Base-by-base conservation (phyloP, 1,140 invertebrate genomes). In the Drosophila jambulina region DNA sequence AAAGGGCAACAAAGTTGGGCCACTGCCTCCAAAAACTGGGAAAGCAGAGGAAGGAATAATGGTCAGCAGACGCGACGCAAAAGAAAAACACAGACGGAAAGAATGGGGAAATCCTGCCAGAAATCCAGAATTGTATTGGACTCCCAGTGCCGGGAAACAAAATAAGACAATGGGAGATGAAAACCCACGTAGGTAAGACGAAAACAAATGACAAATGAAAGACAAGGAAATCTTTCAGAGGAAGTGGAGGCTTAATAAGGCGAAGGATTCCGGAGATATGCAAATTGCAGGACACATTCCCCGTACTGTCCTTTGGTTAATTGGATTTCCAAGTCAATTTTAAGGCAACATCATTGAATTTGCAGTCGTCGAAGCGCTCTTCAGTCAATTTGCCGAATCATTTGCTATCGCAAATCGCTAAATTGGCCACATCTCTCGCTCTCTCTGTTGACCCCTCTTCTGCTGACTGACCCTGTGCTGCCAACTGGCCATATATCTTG, bases 401-500 rank as follows among this genome's bases (percentile, higher is more conserved):
- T 78, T 61, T 78, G 58, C 38, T 62, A 70, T 58, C 34, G 38
- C 32, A 56, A 56, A 56, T n/a, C 58, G 38, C 10, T 38, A 51
- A 78, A 70, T 78, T 78, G 75, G 72, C 48, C 72, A 59, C 38
- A 59, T 75, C 19, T 38, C 32, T 19, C 23, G 27, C 34, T 29
- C 32, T 4, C 51, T 10, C 13, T 34, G n/a, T 17, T 34, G 36
- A 40, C 46, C 56, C 62, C 23, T 40, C 32, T 19, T 10, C 32
- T 36, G 13, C 34, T 21, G 56, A 21, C 63, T 51, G 72, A 40
- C 49, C 57, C 54, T 68, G 71, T 38, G 40, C 62, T 67, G 63
- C 75, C 74, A 77, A 58, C 40, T 77, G 75, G 63, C 63, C 74
- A 69, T 78, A 78, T 58, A 63, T 78, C 51, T 78, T 69, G 72